Conservation (phyloP, 53 echinoderm and acorn worm genomes). For the Arbacia lixula region DNA sequence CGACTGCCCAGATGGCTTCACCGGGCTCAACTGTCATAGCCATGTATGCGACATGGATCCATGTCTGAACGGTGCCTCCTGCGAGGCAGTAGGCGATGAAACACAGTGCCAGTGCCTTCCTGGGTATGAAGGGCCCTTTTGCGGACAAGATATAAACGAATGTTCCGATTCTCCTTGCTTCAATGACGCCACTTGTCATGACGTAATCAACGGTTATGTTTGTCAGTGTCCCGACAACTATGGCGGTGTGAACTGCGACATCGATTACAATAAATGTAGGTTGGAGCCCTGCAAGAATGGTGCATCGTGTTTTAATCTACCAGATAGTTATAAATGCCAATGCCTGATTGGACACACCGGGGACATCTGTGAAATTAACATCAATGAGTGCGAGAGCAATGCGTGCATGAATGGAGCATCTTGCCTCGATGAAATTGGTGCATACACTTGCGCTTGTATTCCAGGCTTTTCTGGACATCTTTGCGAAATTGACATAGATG, state of each 20-base stretch:
- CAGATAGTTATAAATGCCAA: slow-evolving; percentile 21
- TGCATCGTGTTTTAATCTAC: slow-evolving; percentile 17
- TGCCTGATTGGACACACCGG: slow-evolving; percentile 36
- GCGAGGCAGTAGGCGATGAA: not conserved
- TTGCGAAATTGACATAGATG: slow-evolving; percentile 31
- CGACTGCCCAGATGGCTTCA: slow-evolving; percentile 12
- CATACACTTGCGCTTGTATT: slow-evolving; percentile 16
- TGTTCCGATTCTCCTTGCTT: slow-evolving; percentile 67
- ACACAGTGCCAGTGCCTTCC: slow-evolving; percentile 62
- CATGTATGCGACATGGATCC: slow-evolving; percentile 36
- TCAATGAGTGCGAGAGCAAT: slow-evolving; percentile 32
- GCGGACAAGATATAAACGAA: slow-evolving; percentile 61
- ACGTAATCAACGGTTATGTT: slow-evolving; percentile 46
- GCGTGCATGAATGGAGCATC: slow-evolving; percentile 31
- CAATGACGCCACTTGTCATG: slow-evolving; percentile 75
- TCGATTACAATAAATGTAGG: slow-evolving; percentile 68
- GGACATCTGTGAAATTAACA: slow-evolving; percentile 1
- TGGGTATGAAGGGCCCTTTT: slow-evolving; percentile 71
- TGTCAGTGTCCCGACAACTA: slow-evolving; percentile 67
- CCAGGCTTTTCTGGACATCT: slow-evolving; percentile 27
- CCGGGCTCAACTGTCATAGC: not conserved
- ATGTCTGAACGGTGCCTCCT: slow-evolving; percentile 31
- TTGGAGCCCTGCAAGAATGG: slow-evolving; percentile 14
- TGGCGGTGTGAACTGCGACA: slow-evolving; percentile 68
- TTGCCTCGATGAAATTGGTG: slow-evolving; percentile 2